phyloP scores from a whole-genome alignment of 2,888 invertebrate species.

The Folsomia candida region DNA sequence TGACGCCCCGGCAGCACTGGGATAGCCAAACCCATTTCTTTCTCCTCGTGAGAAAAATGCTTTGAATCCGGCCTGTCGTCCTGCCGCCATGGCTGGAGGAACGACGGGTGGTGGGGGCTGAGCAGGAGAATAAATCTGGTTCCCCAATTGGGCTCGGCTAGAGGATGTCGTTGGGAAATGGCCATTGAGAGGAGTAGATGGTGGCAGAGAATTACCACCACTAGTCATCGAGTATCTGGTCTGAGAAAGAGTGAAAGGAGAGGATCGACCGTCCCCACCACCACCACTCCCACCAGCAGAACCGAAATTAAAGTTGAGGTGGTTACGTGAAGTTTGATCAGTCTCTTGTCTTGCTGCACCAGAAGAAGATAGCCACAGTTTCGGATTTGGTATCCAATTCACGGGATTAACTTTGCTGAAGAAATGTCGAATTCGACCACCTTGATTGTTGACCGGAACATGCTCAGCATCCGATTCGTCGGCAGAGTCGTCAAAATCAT shows the following conservation, averaged over 20 bases:
- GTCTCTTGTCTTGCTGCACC: no score
- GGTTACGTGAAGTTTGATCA: not conserved
- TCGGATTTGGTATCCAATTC: conserved; percentile 12
- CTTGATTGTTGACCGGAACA: not conserved
- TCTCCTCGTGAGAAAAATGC: conserved; percentile 20
- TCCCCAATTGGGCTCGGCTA: not conserved
- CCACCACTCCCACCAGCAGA: not conserved
- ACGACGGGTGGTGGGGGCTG: conserved; percentile 5
- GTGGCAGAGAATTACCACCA: not conserved
- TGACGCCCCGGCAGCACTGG: conserved; percentile 19
- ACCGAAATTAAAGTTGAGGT: not conserved
- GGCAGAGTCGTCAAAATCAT: not conserved
- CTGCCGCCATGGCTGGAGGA: conserved; percentile 14
- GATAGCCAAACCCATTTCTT: conserved; percentile 26
- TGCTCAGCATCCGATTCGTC: conserved; percentile 1
- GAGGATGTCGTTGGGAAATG: no score
- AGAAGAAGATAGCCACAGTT: conserved; percentile 3
- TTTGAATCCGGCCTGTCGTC: conserved; percentile 22
- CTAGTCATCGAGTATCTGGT: not conserved
- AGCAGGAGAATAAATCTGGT: not conserved
- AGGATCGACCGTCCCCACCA: not conserved
- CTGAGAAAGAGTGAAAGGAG: no score
- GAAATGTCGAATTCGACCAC: not conserved
- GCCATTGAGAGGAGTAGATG: not conserved
- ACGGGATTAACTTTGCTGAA: conserved; percentile 18